These are phyloP conservation scores for Ochotona curzoniae DNA, from an alignment of 2,113 vertebrate species.

Conservation along the genomic window DNA sequence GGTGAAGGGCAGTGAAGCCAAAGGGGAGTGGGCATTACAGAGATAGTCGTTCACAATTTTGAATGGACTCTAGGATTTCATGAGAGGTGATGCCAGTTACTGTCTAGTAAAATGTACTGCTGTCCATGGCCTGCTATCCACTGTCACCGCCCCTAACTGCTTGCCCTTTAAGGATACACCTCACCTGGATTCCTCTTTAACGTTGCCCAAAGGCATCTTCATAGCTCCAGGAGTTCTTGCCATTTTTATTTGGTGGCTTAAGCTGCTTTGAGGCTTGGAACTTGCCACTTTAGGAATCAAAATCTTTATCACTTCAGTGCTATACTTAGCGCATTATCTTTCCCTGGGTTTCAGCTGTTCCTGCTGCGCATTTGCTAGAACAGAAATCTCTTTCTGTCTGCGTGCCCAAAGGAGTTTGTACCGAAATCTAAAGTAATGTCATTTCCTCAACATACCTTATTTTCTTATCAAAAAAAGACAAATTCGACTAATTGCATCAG, in stretches of 20 bases:
- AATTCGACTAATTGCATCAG: conserved; percentile 5
- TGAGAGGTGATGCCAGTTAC: background rate
- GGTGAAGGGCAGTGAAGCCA: background rate
- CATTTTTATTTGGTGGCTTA: conserved; percentile 44
- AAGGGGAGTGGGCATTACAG: background rate
- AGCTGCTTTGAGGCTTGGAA: conserved; percentile 36
- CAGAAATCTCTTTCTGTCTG: conserved; percentile 61
- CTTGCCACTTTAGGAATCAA: conserved; percentile 57
- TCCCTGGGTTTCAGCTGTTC: conserved; percentile 50
- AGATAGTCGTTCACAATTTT: background rate
- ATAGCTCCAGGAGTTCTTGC: background rate
- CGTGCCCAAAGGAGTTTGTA: conserved; percentile 38
- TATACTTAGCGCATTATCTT: conserved; percentile 66
- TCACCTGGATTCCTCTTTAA: background rate
- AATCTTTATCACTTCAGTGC: conserved; percentile 64
- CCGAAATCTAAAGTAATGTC: conserved; percentile 21
- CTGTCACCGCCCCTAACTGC: background rate
- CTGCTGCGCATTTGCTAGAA: conserved; percentile 51
- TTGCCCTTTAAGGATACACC: background rate
- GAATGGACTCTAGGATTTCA: background rate
- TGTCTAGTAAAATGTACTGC: background rate
- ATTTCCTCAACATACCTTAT: conserved; percentile 14
- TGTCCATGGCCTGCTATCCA: background rate
- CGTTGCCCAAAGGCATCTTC: background rate
- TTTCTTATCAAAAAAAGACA: conserved; percentile 48